A percentile compares a stretch with the other conserved stretches of the same genome.
Evolutionary conservation across 2,113 vertebrate species (phyloP).

Genomic region (Eudyptes chrysolophus): DNA sequence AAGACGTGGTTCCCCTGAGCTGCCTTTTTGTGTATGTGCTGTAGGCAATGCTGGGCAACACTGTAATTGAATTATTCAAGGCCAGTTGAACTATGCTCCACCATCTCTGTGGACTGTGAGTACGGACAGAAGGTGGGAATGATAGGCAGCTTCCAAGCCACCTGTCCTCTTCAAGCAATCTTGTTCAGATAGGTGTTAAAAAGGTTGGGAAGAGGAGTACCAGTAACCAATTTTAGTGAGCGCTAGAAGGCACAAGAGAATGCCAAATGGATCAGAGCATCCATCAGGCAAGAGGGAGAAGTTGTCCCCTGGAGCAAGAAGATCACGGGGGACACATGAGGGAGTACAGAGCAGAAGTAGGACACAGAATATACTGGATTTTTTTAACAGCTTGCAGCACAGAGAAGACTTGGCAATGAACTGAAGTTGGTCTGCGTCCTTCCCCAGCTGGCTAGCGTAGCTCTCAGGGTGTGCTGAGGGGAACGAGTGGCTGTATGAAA

Average conservation of each 20-base stretch:
- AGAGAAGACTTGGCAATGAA: not conserved
- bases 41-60: not conserved
- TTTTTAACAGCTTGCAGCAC: not conserved
- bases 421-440: not conserved
- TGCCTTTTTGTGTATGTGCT: not conserved
- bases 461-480: not conserved
- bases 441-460: not conserved
- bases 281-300: not conserved
- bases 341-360: not conserved
- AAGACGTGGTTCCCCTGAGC: not conserved
- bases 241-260: not conserved
- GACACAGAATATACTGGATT: not conserved
- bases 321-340: accelerated
- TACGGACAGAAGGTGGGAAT: not conserved
- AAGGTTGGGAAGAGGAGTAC: not conserved
- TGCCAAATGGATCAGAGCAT: not conserved
- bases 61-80: not conserved
- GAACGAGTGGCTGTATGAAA: accelerated
- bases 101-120: not conserved
- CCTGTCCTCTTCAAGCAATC: not conserved
- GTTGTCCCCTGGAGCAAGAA: not conserved
- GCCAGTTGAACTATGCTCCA: not conserved
- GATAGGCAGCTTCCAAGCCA: not conserved
- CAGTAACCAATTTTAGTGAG: not conserved
- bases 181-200: not conserved